A percentile compares a stretch with the other conserved stretches of the same genome.
Conservation (phyloP, 2,888 invertebrate genomes). For the Athalia rosae region DNA sequence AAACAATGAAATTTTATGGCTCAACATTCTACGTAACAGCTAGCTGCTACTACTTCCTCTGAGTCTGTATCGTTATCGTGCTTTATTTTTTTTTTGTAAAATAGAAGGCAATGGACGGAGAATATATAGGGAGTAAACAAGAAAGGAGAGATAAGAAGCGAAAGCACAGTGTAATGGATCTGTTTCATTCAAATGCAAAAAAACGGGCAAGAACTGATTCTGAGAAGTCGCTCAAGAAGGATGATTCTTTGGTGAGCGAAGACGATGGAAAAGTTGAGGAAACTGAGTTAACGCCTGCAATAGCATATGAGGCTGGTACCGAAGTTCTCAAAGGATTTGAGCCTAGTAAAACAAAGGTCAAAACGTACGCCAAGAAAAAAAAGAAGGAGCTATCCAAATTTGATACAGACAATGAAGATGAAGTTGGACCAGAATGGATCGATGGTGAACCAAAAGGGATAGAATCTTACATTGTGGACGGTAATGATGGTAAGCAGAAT, state of each 20-base stretch:
- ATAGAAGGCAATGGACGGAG: constrained; percentile 37
- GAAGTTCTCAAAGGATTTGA: constrained; percentile 64
- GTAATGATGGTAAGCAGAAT: constrained; percentile 63
- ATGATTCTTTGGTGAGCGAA: constrained; percentile 30
- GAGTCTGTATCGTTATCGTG: too few relatives aligned
- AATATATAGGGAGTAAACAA: constrained; percentile 78
- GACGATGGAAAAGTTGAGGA: constrained; percentile 51
- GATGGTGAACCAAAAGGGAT: constrained; percentile 69
- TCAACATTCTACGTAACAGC: too few relatives aligned
- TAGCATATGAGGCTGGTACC: constrained; percentile 62
- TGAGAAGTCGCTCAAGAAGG: constrained; percentile 51
- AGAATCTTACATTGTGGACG: constrained; percentile 70
- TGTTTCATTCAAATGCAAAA: constrained; percentile 79
- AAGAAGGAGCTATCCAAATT: constrained; percentile 55
- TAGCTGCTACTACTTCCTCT: too few relatives aligned
- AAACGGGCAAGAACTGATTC: constrained; percentile 64
- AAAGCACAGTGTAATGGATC: constrained; percentile 81
- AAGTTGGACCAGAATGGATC: constrained; percentile 68
- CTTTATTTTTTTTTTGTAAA: not conserved
- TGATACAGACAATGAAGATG: constrained; percentile 63
- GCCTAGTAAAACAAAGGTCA: constrained; percentile 59
- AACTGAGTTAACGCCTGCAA: constrained; percentile 55
- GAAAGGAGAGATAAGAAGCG: constrained; percentile 83
- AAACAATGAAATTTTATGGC: too few relatives aligned
- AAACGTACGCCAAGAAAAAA: constrained; percentile 58